These are phyloP conservation scores for Hypothenemus hampei DNA, from an alignment of 1,140 invertebrate species.

Conservation along the genomic window DNA sequence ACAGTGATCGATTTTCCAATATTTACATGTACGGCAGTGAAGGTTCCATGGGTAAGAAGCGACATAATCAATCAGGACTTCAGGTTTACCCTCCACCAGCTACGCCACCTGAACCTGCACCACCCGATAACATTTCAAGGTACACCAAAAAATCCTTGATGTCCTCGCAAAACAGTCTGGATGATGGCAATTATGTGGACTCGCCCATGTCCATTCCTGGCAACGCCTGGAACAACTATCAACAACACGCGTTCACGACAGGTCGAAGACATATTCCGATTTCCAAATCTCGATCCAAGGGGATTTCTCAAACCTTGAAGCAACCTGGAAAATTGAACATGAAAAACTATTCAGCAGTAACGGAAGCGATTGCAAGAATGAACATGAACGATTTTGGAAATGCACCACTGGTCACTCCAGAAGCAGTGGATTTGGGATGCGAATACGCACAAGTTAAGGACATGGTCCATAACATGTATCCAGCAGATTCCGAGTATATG, in stretches of 20 bases:
- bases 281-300: constrained; percentile 62
- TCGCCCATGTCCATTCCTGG: constrained; percentile 45
- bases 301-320: constrained; percentile 76
- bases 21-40: constrained; percentile 46
- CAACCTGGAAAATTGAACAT: constrained; percentile 87
- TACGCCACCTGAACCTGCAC: constrained; percentile 75
- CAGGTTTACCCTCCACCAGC: constrained; percentile 76
- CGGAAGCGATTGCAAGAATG: constrained; percentile 77
- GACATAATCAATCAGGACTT: constrained; percentile 55
- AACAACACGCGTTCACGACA: constrained; percentile 77
- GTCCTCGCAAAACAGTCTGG: constrained; percentile 61
- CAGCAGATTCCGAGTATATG: constrained; percentile 55
- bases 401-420: constrained; percentile 75
- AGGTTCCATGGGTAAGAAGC: constrained; percentile 42
- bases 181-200: constrained; percentile 54
- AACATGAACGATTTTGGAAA: constrained; percentile 62
- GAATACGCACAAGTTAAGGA: constrained; percentile 65
- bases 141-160: constrained; percentile 29
- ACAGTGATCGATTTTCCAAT: constrained; percentile 59
- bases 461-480: constrained; percentile 56
- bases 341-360: constrained; percentile 83
- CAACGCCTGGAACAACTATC: constrained; percentile 58
- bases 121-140: constrained; percentile 59
- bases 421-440: constrained; percentile 68
- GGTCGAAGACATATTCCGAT: constrained; percentile 63